Evolutionary conservation across 2,888 invertebrate genomes (phyloP).

Genomic region (Rhingia campestris): DNA sequence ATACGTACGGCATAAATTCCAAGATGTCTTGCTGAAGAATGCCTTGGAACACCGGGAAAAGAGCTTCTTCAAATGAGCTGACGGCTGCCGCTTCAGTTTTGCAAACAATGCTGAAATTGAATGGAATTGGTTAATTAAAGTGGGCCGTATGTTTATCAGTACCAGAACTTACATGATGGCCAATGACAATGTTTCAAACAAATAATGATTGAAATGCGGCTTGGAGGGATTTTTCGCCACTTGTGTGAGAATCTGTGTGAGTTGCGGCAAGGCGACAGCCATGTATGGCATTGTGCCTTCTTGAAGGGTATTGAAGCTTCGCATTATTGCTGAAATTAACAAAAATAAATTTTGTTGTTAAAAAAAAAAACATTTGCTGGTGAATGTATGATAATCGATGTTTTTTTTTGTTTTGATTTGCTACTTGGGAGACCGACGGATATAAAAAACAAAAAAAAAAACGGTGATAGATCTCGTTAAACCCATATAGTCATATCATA

Average conservation of each 20-base stretch:
- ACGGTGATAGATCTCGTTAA: no score
- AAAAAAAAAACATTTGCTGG: no score
- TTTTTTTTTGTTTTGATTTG: no score
- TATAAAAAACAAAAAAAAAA: no score
- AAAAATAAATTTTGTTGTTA: not conserved
- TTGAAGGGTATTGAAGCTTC: constrained; percentile 91
- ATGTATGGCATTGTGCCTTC: constrained; percentile 91
- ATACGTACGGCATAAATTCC: constrained; percentile 99
- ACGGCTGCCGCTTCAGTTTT: constrained; percentile 91
- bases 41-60: constrained; percentile 97
- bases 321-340: constrained; percentile 89
- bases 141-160: not conserved
- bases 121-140: not conserved
- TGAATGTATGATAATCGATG: no score
- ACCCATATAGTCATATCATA: no score
- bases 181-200: constrained; percentile 97
- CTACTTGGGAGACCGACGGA: not conserved
- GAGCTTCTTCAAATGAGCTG: constrained; percentile 92
- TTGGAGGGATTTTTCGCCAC: constrained; percentile 97
- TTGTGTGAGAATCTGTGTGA: constrained; percentile 91
- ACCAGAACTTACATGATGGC: constrained; percentile 88
- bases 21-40: constrained; percentile 95
- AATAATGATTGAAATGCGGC: constrained; percentile 98
- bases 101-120: constrained; percentile 89
- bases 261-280: constrained; percentile 90